Evolutionary conservation across 2,797 vertebrate species (phyloP).

Genomic region (Darevskia mixta): DNA sequence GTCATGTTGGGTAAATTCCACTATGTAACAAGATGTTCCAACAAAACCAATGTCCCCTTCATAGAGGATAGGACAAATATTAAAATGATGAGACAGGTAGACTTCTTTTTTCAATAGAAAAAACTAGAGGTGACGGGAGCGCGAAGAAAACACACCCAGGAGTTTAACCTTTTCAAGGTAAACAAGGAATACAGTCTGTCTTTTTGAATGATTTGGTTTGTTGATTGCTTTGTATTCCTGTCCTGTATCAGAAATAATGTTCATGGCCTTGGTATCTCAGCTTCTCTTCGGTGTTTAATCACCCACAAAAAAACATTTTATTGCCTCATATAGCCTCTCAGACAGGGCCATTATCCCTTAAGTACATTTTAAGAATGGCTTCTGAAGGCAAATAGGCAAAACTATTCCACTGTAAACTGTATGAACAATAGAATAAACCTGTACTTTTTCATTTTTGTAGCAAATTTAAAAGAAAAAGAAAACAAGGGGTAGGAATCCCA

Average conservation of each 20-base stretch:
- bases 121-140: not conserved
- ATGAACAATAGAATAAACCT: not conserved
- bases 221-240: conserved; percentile 44
- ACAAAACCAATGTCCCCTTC: not conserved
- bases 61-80: not conserved
- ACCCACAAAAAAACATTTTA: conserved; percentile 36
- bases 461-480: no score
- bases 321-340: conserved; percentile 1
- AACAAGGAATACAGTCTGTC: not conserved
- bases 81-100: not conserved
- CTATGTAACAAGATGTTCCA: not conserved
- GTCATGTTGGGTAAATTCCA: not conserved
- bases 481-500: no score
- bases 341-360: conserved; percentile 1
- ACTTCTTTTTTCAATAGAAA: not conserved
- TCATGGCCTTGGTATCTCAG: conserved; percentile 14
- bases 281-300: conserved; percentile 46
- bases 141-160: not conserved
- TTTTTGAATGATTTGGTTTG: conserved; percentile 25
- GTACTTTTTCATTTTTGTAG: no score
- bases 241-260: not conserved
- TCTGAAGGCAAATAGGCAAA: not conserved
- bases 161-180: fast-evolving
- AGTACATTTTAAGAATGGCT: not conserved
- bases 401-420: not conserved